Evolutionary conservation across 2,888 invertebrate species (phyloP).

Genomic region (Euphydryas editha): DNA sequence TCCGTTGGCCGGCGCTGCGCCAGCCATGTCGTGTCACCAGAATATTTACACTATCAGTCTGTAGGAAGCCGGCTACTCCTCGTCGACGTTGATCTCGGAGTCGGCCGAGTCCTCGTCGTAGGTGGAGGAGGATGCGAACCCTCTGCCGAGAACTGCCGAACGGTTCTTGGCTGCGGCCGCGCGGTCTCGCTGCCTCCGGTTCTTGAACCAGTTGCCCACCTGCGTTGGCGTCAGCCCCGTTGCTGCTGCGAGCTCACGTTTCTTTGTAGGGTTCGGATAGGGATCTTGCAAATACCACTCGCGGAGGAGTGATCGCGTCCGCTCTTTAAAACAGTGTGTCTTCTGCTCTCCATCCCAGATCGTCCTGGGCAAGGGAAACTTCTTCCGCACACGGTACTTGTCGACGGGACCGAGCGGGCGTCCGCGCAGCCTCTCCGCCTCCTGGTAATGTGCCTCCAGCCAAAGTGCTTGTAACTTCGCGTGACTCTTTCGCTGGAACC

Average conservation of each 20-base stretch:
- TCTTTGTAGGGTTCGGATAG: constrained; percentile 98
- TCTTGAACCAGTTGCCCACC: constrained; percentile 99
- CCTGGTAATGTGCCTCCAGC: constrained; percentile 99
- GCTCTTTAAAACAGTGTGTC: constrained; percentile 99
- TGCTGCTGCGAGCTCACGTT: constrained; percentile 96
- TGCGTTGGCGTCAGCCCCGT: constrained; percentile 98
- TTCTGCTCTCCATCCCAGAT: constrained; percentile 99
- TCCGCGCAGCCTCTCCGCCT: constrained; percentile 97
- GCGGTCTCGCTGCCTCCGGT: constrained; percentile 97
- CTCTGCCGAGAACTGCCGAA: constrained; percentile 85
- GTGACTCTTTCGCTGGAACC: constrained; percentile 97
- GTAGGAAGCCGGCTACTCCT: constrained; percentile 64
- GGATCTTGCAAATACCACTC: constrained; percentile 99
- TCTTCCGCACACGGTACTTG: constrained; percentile 94
- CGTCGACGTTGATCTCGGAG: constrained; percentile 81
- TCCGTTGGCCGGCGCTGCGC: constrained; percentile 44
- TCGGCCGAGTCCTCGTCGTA: constrained; percentile 81
- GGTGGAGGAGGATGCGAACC: constrained; percentile 79
- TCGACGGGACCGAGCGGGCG: constrained; percentile 93
- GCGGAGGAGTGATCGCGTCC: constrained; percentile 95
- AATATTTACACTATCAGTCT: constrained; percentile 65
- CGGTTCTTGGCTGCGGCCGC: constrained; percentile 98
- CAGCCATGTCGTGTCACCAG: constrained; percentile 44
- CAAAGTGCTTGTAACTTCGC: constrained; percentile 96
- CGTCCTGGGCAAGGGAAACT: constrained; percentile 98